A percentile compares a stretch with the other conserved stretches of the same genome.
Evolutionary conservation across 2,113 vertebrate genomes (phyloP).

Genomic region (Channa argus): DNA sequence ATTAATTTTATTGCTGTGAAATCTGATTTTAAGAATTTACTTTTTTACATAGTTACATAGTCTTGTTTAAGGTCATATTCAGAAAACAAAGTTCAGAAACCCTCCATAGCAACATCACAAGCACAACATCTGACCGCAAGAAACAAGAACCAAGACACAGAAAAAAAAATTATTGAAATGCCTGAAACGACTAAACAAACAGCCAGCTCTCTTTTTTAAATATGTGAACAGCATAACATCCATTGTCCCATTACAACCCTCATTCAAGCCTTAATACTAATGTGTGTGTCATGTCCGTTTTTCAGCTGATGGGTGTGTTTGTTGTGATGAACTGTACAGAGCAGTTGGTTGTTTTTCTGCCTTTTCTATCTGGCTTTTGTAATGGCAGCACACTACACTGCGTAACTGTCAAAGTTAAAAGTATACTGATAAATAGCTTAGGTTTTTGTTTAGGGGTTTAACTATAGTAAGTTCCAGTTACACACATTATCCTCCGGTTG

Average conservation of each 20-base stretch:
- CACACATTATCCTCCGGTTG: slow-evolving; percentile 32
- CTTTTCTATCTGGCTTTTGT: slow-evolving; percentile 7
- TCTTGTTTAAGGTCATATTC: neutral
- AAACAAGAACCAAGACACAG: too few relatives aligned
- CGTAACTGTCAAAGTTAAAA: neutral
- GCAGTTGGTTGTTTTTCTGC: neutral
- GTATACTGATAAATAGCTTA: slow-evolving; percentile 5
- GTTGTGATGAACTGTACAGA: slow-evolving; percentile 23
- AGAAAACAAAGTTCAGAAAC: slow-evolving; percentile 3
- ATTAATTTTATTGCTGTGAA: too few relatives aligned
- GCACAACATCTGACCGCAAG: neutral
- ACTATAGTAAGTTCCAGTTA: slow-evolving; percentile 19
- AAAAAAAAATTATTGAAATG: too few relatives aligned
- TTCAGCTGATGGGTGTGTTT: slow-evolving; percentile 5
- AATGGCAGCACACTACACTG: neutral
- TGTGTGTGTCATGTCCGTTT: neutral
- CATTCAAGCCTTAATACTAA: slow-evolving; percentile 23
- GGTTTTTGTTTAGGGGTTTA: slow-evolving; percentile 30
- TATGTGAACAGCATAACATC: slow-evolving; percentile 3
- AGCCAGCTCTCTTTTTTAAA: neutral
- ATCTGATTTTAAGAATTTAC: too few relatives aligned
- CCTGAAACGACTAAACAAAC: too few relatives aligned
- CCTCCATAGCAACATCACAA: neutral
- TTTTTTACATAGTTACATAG: too few relatives aligned
- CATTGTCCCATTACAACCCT: neutral